These are phyloP conservation scores for Thalpophila matura DNA, from an alignment of 2,888 invertebrate species.

Conservation along the genomic window DNA sequence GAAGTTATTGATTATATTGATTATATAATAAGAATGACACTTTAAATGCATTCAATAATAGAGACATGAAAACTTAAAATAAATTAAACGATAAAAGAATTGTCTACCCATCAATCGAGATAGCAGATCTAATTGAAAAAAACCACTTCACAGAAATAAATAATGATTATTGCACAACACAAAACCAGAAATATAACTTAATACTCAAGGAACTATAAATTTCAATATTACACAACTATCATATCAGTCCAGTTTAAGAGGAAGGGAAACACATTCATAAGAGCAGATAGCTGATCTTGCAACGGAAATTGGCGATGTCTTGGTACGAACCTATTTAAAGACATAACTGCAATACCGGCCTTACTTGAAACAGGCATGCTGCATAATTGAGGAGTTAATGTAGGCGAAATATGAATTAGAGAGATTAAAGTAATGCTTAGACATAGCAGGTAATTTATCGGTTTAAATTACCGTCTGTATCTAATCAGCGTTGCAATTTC, in stretches of 20 bases:
- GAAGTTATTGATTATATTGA: neutral
- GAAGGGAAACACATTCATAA: constrained; percentile 69
- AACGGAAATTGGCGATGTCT: constrained; percentile 70
- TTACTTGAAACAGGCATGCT: constrained; percentile 23
- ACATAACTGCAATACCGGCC: constrained; percentile 45
- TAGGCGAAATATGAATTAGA: constrained; percentile 39
- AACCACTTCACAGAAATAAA: constrained; percentile 23
- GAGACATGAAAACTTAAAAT: neutral
- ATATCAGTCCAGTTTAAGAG: constrained; percentile 65
- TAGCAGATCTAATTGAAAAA: constrained; percentile 11
- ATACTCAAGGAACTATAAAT: constrained; percentile 58
- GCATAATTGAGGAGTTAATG: constrained; percentile 23
- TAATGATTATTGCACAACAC: constrained; percentile 30
- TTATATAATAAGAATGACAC: neutral
- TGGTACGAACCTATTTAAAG: constrained; percentile 50
- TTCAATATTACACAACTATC: constrained; percentile 65
- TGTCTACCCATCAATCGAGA: neutral
- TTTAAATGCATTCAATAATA: neutral
- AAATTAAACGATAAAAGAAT: neutral
- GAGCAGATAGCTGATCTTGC: constrained; percentile 63
- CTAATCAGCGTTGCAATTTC: constrained; percentile 35
- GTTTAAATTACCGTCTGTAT: constrained; percentile 27
- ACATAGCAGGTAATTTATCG: constrained; percentile 29
- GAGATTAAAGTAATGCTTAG: constrained; percentile 31
- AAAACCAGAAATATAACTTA: constrained; percentile 39